Percentiles rank a stretch among this genome's conserved stretches.
These are phyloP conservation scores for Diloba caeruleocephala DNA, from an alignment of 2,888 invertebrate species.

Conservation along the genomic window DNA sequence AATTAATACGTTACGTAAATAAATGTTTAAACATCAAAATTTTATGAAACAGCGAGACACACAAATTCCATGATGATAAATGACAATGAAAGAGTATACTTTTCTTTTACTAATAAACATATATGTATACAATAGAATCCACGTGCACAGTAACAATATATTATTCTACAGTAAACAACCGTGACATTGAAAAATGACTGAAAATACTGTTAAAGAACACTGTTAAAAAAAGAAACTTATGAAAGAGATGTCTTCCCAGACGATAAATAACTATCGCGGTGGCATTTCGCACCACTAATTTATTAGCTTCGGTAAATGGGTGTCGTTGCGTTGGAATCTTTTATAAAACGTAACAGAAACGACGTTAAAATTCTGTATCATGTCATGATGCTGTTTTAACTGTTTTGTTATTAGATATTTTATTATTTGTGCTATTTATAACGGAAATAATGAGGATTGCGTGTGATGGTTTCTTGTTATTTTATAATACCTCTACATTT, in stretches of 20 bases:
- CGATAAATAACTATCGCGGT: constrained; percentile 48
- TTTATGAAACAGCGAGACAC: too few relatives aligned
- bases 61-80: too few relatives aligned
- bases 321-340: neutral
- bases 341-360: neutral
- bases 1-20: too few relatives aligned
- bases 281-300: constrained; percentile 13
- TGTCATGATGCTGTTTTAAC: neutral
- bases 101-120: too few relatives aligned
- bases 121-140: neutral
- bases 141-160: neutral
- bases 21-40: too few relatives aligned
- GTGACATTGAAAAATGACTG: constrained; percentile 52
- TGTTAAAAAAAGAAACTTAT: constrained; percentile 26
- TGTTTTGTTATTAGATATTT: neutral
- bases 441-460: too few relatives aligned
- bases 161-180: constrained; percentile 19
- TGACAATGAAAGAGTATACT: too few relatives aligned
- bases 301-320: neutral
- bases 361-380: neutral
- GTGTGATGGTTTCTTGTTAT: too few relatives aligned
- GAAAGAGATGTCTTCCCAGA: constrained; percentile 31
- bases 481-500: too few relatives aligned
- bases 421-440: neutral
- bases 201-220: constrained; percentile 41